Percentiles rank a stretch among this genome's conserved stretches.
Evolutionary conservation across 2,888 invertebrate genomes (phyloP).

Genomic region (Eupithecia insigniata): DNA sequence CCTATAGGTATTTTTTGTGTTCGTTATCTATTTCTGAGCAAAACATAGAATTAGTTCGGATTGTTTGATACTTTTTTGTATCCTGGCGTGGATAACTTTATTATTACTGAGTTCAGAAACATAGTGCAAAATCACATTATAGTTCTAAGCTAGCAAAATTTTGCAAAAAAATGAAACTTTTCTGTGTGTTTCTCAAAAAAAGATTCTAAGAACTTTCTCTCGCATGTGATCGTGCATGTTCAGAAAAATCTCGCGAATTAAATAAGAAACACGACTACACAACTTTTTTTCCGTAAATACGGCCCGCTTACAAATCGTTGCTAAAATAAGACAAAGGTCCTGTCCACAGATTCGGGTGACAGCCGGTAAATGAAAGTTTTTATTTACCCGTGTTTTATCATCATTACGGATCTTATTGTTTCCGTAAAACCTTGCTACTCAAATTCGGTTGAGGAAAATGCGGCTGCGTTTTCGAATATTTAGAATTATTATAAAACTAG

Average conservation of each 20-base stretch:
- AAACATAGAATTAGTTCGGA: too few relatives aligned
- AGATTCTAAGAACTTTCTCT: too few relatives aligned
- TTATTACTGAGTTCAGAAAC: too few relatives aligned
- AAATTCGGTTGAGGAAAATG: background rate
- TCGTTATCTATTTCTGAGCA: too few relatives aligned
- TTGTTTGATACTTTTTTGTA: too few relatives aligned
- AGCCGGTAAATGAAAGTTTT: slow-evolving; percentile 36
- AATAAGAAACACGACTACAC: background rate
- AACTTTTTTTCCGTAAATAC: background rate
- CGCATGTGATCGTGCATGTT: background rate
- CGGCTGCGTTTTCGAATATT: background rate
- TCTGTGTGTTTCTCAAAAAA: too few relatives aligned
- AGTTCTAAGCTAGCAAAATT: too few relatives aligned
- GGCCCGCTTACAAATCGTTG: slow-evolving; percentile 19
- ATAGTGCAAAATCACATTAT: too few relatives aligned
- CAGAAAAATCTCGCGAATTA: background rate
- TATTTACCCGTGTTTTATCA: slow-evolving; percentile 41
- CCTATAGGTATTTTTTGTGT: too few relatives aligned
- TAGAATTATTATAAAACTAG: background rate
- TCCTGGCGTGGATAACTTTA: too few relatives aligned
- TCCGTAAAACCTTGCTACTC: slow-evolving; percentile 8
- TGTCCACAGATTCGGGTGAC: slow-evolving; percentile 11
- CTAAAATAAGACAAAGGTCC: slow-evolving; percentile 22
- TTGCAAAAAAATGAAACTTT: too few relatives aligned
- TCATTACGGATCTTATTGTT: slow-evolving; percentile 40